Evolutionary conservation across 2,888 invertebrate species (phyloP).

Genomic region (Apotomis betuletana): DNA sequence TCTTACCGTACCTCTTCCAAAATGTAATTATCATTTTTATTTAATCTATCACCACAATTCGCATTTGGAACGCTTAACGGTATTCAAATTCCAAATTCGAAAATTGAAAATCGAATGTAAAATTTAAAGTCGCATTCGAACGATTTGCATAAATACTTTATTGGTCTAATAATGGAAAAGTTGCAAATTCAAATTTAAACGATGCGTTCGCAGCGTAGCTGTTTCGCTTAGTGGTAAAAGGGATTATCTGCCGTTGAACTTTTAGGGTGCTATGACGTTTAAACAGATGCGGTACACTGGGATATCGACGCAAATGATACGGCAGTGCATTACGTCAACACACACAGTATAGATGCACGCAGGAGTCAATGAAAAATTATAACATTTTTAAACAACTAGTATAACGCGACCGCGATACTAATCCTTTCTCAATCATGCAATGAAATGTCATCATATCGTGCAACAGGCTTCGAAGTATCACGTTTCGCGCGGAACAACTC

Average conservation of each 20-base stretch:
- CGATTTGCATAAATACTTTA: conserved; percentile 30
- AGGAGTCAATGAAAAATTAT: not conserved
- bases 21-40: too few species aligned
- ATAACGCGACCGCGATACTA: too few species aligned
- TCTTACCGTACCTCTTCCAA: too few species aligned
- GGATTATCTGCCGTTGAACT: not conserved
- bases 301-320: conserved; percentile 30
- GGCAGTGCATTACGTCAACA: conserved; percentile 27
- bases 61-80: not conserved
- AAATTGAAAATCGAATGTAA: not conserved
- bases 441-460: too few species aligned
- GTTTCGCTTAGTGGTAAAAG: conserved; percentile 40
- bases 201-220: conserved; percentile 55
- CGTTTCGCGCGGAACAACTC: too few species aligned
- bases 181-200: conserved; percentile 17
- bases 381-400: not conserved
- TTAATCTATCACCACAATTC: too few species aligned
- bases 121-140: conserved; percentile 20
- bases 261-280: not conserved
- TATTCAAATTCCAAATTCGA: not conserved
- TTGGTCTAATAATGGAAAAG: conserved; percentile 24
- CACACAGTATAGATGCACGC: not conserved
- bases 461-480: too few species aligned
- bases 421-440: too few species aligned
- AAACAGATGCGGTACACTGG: not conserved